These are phyloP conservation scores for Monoplex corrugatus DNA, from an alignment of 2,888 invertebrate genomes.

Conservation along the genomic window DNA sequence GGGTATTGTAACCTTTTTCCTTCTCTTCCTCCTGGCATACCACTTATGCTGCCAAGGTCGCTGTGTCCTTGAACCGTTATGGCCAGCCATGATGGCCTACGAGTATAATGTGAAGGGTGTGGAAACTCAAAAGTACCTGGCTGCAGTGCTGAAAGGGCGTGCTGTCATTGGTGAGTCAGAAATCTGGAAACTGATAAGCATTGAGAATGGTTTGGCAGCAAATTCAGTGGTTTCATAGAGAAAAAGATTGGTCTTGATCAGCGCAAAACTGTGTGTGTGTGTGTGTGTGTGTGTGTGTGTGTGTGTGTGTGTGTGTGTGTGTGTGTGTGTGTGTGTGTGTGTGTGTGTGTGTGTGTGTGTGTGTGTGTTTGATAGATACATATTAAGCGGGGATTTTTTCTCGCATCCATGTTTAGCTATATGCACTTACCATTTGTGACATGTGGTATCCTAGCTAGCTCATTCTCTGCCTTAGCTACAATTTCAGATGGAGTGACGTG, in stretches of 20 bases:
- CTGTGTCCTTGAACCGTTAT: slow-evolving; percentile 68
- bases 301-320: not conserved
- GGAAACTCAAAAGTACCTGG: slow-evolving; percentile 76
- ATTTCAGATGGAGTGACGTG: no score
- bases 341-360: not conserved
- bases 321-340: not conserved
- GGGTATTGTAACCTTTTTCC: slow-evolving; percentile 58
- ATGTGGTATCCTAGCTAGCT: no score
- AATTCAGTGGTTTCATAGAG: no score
- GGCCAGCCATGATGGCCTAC: slow-evolving; percentile 74
- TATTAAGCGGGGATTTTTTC: no score
- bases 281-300: no score
- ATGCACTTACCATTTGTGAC: no score
- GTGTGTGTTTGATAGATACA: not conserved
- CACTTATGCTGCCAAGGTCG: slow-evolving; percentile 64
- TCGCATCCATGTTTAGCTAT: no score
- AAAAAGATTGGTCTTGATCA: no score
- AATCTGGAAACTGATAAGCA: no score
- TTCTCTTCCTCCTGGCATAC: slow-evolving; percentile 64
- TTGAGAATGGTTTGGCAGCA: no score
- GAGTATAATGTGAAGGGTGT: slow-evolving; percentile 67
- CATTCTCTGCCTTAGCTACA: no score
- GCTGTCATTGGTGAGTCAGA: slow-evolving; percentile 71
- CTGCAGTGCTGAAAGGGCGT: slow-evolving; percentile 73
- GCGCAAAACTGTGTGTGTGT: no score